Conservation (phyloP, 2,797 vertebrate species). For the Dromococcyx pavoninus region DNA sequence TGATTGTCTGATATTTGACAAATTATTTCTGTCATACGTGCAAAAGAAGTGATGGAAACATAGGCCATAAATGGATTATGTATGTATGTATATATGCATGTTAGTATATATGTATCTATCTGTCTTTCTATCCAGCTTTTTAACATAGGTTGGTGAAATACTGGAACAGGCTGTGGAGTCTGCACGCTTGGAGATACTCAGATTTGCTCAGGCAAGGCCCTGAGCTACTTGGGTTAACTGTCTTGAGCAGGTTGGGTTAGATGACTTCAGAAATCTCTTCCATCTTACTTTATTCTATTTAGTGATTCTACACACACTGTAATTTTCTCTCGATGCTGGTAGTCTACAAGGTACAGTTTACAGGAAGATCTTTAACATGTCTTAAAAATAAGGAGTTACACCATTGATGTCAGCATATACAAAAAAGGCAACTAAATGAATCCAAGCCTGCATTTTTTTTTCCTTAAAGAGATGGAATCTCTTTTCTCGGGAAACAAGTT, state of each 20-base stretch:
- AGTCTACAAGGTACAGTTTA: not conserved
- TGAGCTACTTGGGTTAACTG: not conserved
- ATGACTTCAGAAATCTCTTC: not conserved
- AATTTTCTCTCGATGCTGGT: not conserved
- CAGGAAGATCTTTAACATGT: not conserved
- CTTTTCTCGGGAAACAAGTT: not conserved
- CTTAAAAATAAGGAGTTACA: not conserved
- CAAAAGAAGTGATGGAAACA: not conserved
- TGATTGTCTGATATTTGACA: too few relatives aligned
- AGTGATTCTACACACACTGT: not conserved
- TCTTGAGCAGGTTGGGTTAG: not conserved
- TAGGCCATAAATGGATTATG: accelerated
- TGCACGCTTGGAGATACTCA: not conserved
- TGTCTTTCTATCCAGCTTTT: not conserved
- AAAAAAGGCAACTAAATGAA: not conserved
- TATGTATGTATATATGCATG: too few relatives aligned
- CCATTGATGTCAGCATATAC: not conserved
- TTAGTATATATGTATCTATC: too few relatives aligned
- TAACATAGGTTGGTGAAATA: not conserved
- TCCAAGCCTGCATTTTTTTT: not conserved
- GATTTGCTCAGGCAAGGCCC: not conserved
- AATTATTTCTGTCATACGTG: not conserved
- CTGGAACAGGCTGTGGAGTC: not conserved
- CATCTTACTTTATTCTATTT: not conserved
- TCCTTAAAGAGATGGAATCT: not conserved